phyloP scores from a whole-genome alignment of 2,797 vertebrate genomes.

The Spinus olivaceus region DNA sequence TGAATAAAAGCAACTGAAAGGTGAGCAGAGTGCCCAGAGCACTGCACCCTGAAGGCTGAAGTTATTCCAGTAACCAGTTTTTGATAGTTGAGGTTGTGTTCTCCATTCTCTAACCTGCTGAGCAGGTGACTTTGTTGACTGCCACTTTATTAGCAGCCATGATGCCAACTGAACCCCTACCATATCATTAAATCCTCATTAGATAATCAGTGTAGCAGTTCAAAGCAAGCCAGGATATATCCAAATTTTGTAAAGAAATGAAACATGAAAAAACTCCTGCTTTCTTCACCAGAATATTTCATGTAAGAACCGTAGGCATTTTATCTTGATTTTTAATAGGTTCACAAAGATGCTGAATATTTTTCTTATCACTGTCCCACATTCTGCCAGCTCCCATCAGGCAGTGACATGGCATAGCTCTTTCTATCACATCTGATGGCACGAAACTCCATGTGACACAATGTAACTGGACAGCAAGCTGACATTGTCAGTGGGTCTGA shows the following conservation, averaged over 20 bases:
- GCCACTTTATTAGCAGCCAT: neutral
- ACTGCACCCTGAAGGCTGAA: neutral
- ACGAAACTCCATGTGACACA: neutral
- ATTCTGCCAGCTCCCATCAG: constrained; percentile 36
- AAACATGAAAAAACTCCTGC: neutral
- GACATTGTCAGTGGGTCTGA: neutral
- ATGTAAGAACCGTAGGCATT: neutral
- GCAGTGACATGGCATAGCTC: neutral
- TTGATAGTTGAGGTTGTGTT: neutral
- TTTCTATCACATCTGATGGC: neutral
- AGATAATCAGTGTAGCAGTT: neutral
- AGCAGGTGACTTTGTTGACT: neutral
- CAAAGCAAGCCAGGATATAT: neutral
- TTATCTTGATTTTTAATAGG: neutral
- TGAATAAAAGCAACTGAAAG: neutral
- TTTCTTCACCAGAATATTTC: neutral
- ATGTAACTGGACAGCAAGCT: neutral
- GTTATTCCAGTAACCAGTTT: neutral
- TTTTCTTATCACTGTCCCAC: neutral
- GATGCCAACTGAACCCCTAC: neutral
- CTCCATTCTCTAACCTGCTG: neutral
- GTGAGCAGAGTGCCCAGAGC: neutral
- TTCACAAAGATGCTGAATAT: neutral
- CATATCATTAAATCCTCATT: neutral
- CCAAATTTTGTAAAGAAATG: neutral